Evolutionary conservation across 2,113 vertebrate genomes (phyloP).

Genomic region (Saccopteryx leptura): DNA sequence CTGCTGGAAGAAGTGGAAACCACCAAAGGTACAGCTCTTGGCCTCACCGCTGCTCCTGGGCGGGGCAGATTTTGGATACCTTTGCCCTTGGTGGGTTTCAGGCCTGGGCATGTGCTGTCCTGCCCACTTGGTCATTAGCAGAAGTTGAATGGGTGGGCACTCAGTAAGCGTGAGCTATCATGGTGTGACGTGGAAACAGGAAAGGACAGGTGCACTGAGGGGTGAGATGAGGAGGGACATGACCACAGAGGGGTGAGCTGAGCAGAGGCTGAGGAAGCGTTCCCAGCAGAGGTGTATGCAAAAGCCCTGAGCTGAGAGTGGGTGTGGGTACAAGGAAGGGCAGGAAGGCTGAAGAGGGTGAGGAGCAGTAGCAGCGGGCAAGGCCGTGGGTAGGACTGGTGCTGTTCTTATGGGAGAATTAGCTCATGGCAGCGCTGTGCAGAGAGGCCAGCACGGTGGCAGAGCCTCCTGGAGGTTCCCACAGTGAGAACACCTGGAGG

Average conservation of each 20-base stretch:
- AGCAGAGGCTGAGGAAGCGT: rapidly evolving
- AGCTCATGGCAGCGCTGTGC: background rate
- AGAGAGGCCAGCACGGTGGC: background rate
- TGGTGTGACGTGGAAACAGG: background rate
- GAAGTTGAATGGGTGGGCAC: background rate
- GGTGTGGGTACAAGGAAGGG: background rate
- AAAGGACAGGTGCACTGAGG: background rate
- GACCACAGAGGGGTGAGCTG: background rate
- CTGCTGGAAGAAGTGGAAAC: constrained; percentile 91
- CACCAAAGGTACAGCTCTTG: constrained; percentile 86
- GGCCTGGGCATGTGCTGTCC: background rate
- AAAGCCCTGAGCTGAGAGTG: background rate
- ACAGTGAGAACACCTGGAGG: background rate
- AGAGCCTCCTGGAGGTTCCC: background rate
- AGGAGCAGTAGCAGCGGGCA: background rate
- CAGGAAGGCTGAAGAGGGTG: background rate
- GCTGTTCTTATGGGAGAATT: background rate
- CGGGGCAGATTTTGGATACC: background rate
- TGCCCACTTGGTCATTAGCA: background rate
- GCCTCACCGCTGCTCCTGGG: no score
- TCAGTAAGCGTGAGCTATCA: background rate
- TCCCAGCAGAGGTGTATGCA: background rate
- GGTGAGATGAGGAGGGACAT: no score
- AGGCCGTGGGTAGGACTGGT: background rate
- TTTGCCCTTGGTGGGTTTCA: no score